phyloP scores from a whole-genome alignment of 2,113 vertebrate species.

The Prionailurus viverrinus region DNA sequence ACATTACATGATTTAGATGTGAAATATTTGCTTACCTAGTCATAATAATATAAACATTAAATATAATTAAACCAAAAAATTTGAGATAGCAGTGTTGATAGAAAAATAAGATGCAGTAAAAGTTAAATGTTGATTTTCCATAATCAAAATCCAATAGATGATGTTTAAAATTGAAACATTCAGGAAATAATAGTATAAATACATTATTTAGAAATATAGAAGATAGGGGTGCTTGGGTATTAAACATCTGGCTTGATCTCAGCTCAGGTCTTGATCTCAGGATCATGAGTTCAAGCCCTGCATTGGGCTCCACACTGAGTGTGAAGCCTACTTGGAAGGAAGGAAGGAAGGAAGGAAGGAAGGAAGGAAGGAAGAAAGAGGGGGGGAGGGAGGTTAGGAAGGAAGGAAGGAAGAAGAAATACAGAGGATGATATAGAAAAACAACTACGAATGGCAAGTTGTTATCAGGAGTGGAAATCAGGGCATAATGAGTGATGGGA shows the following conservation, averaged over 20 bases:
- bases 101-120: background rate
- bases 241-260: too few species aligned
- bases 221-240: too few species aligned
- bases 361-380: too few species aligned
- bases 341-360: too few species aligned
- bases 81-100: background rate
- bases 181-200: background rate
- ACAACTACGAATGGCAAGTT: background rate
- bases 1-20: background rate
- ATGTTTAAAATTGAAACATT: constrained; percentile 11
- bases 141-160: background rate
- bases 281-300: too few species aligned
- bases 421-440: background rate
- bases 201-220: background rate
- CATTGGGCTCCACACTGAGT: too few species aligned
- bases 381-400: too few species aligned
- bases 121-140: background rate
- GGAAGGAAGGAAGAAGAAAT: background rate
- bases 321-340: too few species aligned
- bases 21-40: background rate
- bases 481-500: background rate
- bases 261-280: too few species aligned
- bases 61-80: constrained; percentile 36
- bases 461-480: background rate
- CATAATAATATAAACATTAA: constrained; percentile 29